Conservation (phyloP, 2,113 vertebrate species). For the Rhegmatorhina hoffmannsi region DNA sequence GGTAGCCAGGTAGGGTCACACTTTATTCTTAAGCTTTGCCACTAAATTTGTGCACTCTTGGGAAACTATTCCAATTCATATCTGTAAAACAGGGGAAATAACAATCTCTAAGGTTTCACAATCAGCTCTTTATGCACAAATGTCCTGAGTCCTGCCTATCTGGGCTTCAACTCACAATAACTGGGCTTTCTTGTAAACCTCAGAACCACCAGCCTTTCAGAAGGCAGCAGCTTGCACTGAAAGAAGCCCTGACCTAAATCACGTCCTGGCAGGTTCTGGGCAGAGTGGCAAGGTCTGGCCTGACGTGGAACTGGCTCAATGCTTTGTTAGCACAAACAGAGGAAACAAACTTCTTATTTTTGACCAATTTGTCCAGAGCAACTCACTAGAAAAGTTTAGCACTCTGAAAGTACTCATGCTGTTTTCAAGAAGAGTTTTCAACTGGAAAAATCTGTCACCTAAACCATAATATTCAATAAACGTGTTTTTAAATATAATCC, state of each 20-base stretch:
- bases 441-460: background rate
- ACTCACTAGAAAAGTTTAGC: background rate
- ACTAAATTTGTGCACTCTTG: background rate
- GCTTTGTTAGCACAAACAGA: background rate
- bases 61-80: background rate
- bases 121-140: background rate
- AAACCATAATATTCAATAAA: background rate
- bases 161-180: background rate
- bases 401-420: background rate
- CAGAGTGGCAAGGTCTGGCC: background rate
- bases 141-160: background rate
- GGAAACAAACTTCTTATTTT: background rate
- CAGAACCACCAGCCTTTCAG: background rate
- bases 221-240: background rate
- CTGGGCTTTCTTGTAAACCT: background rate
- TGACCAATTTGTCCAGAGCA: background rate
- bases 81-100: background rate
- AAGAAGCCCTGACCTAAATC: slow-evolving; percentile 42
- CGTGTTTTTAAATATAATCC: background rate
- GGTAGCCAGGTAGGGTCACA: background rate
- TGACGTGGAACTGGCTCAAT: background rate
- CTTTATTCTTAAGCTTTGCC: background rate
- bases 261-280: background rate
- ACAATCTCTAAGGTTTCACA: background rate
- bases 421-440: background rate